Base-by-base conservation (phyloP, 2,888 invertebrate species). In the Sphaeridia pumilis region DNA sequence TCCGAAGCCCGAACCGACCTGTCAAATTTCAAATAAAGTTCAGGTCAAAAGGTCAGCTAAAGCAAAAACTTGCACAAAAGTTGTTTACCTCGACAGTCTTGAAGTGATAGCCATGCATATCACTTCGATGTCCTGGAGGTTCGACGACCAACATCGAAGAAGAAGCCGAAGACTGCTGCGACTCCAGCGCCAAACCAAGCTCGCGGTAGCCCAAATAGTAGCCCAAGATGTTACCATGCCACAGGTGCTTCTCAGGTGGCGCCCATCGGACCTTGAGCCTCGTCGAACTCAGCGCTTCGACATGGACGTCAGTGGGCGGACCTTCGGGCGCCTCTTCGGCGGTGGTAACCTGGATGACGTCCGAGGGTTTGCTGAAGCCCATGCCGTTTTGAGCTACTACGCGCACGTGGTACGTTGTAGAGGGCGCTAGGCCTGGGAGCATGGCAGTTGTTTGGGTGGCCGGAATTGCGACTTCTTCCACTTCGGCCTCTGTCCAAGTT, bases 341-440 rank as follows among this genome's bases (percentile, higher is more conserved):
- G n/a, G 86, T 86, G 50, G 83, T 84, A n/a, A 84, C 82, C 76
- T 85, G 85, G 44, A 85, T 79, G 25, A 85, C 80, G 70, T 87
- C 87, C 66, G 87, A 87, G 44, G 86, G 86, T 67, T 86, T 85
- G 65, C 90, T 88, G 61, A 84, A 79, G 2, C 92, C 92, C 59
- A 92, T 75, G 66, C 87, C 79, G 72, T 92, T 92, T 70, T 88
- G 87, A 7, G 90, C 90, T 64, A 89, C 79, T 67, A 92, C 84
- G 65, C 90, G 77, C 66, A 92, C 78, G 69, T 89, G 86, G 73
- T 92, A 93, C 17, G 84, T 82, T 56, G 84, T 86, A 4, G 89
- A 84, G 12, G 92, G 92, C 55, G 83, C 82, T 28, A 92, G 75
- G 67, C 84, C 84, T 67, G 81, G 83, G 34, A 88, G 81, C 59